These are phyloP conservation scores for Diachasma alloeum DNA, from an alignment of 1,140 invertebrate species.

Conservation along the genomic window DNA sequence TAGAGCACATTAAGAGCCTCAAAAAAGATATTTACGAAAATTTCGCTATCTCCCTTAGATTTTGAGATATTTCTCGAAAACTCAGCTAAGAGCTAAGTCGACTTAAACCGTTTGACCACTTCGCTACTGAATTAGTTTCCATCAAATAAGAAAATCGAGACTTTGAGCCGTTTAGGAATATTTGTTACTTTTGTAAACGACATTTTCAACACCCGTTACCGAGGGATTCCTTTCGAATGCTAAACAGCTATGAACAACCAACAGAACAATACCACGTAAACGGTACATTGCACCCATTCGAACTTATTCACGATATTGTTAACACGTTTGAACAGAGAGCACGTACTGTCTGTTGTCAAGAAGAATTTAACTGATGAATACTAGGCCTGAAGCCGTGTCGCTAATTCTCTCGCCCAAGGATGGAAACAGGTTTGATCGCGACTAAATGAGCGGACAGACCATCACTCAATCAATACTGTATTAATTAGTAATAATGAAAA, in stretches of 20 bases:
- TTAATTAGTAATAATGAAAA: neutral
- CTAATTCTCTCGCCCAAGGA: neutral
- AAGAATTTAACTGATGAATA: neutral
- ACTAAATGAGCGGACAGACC: neutral
- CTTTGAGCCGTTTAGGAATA: too few relatives aligned
- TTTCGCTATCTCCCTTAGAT: too few relatives aligned
- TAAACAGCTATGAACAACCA: neutral
- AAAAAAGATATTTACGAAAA: too few relatives aligned
- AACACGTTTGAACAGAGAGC: neutral
- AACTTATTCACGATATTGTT: neutral
- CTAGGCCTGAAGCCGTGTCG: neutral
- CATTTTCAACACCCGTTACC: neutral
- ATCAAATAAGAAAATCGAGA: too few relatives aligned
- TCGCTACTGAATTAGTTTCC: too few relatives aligned
- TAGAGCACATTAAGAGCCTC: too few relatives aligned
- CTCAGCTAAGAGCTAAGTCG: too few relatives aligned
- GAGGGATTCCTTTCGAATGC: slow-evolving; percentile 10
- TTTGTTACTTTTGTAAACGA: neutral
- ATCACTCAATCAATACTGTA: neutral
- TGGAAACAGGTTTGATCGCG: slow-evolving; percentile 5
- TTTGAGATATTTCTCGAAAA: too few relatives aligned
- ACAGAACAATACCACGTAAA: neutral
- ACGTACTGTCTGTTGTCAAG: neutral
- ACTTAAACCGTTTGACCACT: too few relatives aligned
- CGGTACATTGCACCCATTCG: neutral